phyloP scores from a whole-genome alignment of 2,888 invertebrate genomes.

The Cataglyphis albicans region DNA sequence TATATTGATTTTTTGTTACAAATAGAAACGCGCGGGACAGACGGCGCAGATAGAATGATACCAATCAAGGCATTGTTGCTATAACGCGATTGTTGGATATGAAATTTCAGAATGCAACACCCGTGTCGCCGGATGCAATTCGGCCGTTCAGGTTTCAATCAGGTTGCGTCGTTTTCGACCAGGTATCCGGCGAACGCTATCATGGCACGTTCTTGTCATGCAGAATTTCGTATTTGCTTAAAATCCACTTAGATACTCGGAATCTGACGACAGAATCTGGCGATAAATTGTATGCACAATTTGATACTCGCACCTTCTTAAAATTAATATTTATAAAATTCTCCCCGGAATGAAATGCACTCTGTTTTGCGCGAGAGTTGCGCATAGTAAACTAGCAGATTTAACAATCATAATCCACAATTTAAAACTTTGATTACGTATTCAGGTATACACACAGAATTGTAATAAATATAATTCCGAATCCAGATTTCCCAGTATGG shows the following conservation, averaged over 20 bases:
- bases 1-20: constrained; percentile 57
- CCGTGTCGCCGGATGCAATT: constrained; percentile 47
- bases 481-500: constrained; percentile 15
- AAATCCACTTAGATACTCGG: constrained; percentile 17
- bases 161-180: constrained; percentile 40
- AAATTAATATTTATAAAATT: constrained; percentile 21
- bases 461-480: not conserved
- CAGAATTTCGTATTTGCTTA: constrained; percentile 21
- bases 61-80: constrained; percentile 70
- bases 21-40: constrained; percentile 64
- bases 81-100: constrained; percentile 70
- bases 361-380: not conserved
- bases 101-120: constrained; percentile 64
- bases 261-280: not conserved
- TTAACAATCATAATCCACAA: not conserved
- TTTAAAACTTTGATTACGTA: constrained; percentile 20
- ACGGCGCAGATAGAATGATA: constrained; percentile 67
- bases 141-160: constrained; percentile 53
- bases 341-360: not conserved
- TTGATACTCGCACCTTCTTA: not conserved
- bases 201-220: constrained; percentile 16
- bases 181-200: constrained; percentile 13
- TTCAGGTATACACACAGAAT: not conserved
- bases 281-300: constrained; percentile 11
- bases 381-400: not conserved